phyloP scores from a whole-genome alignment of 1,140 invertebrate genomes.

The Drosophila kohkoa region DNA sequence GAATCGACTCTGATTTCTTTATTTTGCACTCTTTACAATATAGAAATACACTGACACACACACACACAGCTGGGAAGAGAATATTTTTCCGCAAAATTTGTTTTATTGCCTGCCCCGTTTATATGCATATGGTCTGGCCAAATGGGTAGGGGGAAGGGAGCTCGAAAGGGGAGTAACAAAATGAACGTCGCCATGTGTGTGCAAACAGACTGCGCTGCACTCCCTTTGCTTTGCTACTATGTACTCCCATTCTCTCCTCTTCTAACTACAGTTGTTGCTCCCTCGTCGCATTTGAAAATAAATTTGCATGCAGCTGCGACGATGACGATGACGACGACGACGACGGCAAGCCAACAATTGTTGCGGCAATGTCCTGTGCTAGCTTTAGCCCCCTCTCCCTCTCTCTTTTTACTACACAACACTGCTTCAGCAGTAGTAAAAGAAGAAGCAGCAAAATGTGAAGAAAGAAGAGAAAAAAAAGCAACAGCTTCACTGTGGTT shows the following conservation, averaged over 20 bases:
- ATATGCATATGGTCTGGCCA: neutral
- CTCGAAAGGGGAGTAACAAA: neutral
- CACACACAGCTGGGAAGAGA: conserved; percentile 15
- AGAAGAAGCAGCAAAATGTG: conserved; percentile 22
- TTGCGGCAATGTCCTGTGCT: conserved; percentile 72
- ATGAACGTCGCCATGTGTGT: conserved; percentile 52
- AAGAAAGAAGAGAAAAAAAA: conserved; percentile 33
- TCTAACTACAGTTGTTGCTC: conserved; percentile 34
- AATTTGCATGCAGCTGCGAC: conserved; percentile 71
- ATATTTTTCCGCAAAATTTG: conserved; percentile 74
- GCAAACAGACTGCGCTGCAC: conserved; percentile 53
- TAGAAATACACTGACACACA: conserved; percentile 13
- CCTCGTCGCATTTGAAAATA: conserved; percentile 76
- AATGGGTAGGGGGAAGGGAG: neutral
- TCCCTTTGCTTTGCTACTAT: neutral
- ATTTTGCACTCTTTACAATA: conserved; percentile 27
- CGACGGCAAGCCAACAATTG: conserved; percentile 74
- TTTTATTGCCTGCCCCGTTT: conserved; percentile 60
- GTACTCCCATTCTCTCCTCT: neutral
- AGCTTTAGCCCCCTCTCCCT: neutral
- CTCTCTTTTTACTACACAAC: neutral
- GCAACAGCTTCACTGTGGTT: conserved; percentile 46
- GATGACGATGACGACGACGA: conserved; percentile 13
- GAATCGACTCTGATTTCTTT: conserved; percentile 34
- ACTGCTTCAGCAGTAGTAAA: conserved; percentile 3